Base-by-base conservation (phyloP, 2,888 invertebrate genomes). In the Nomada lathburiana region DNA sequence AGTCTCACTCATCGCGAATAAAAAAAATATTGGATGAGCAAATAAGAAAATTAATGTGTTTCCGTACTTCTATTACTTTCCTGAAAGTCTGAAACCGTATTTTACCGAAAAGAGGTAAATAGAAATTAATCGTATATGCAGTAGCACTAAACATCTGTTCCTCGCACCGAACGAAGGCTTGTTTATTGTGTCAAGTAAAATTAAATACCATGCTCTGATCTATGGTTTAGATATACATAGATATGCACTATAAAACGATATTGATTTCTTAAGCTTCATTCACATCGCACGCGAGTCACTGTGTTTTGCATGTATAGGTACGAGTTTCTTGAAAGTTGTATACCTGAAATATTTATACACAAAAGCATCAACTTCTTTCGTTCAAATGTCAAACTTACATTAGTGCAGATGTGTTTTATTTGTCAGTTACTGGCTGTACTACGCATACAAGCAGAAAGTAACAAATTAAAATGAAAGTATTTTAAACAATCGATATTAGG, bases 191-290 rank as follows among this genome's bases (percentile, higher is more conserved):
- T 78, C 82, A 71, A 75, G 69, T 59, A 80, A 82, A 79, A 87
- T 87, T 87, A 87, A 88, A 89, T 88, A 81, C 85, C 86, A 81
- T 67, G 76, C 76, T 82, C 70, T 71, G 70, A 86, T 77, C 86
- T 83, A 82, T 83, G 82, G 77, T 78, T 70, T 71, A 52, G 77
- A 64, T 83, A 72, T 67, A 86, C 78, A 75, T 84, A 87, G 88
- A 88, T 76, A 76, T 69, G 80, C 78, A 62, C 59, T 73, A 80
- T 73, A 75, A 79, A 79, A 70, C 47, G 68, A 77, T 83, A 86
- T 85, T 80, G 86, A 88, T 88, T 88, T 82, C 67, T 88, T 10
- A 88, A 78, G 82, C 36, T 55, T 23, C 50, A 71, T 80, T 29
- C 83, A 73, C 81, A 84, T 70, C 63, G 60, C 53, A 55, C 11